Conservation (phyloP, 2,113 vertebrate genomes). For the Henicopernis longicauda region DNA sequence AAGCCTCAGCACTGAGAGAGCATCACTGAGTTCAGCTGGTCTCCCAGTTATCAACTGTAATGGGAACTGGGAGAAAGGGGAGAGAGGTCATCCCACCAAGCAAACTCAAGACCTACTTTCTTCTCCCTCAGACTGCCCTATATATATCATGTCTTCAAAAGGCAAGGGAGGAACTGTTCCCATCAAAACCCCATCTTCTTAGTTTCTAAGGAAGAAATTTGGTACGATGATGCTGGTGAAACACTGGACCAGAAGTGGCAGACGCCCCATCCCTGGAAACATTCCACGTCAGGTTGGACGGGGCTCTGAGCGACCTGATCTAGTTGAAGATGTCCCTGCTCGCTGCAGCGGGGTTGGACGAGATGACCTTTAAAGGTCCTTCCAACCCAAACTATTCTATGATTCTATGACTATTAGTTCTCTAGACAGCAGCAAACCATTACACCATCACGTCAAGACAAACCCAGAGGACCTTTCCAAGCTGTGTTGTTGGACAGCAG, state of each 20-base stretch:
- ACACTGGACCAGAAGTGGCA: rapidly evolving
- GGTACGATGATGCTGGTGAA: neutral
- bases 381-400: neutral
- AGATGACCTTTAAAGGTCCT: neutral
- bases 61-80: rapidly evolving
- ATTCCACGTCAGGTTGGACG: rapidly evolving
- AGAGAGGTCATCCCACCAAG: neutral
- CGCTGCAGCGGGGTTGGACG: rapidly evolving
- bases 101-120: neutral
- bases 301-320: neutral
- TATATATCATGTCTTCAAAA: neutral
- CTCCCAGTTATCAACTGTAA: neutral
- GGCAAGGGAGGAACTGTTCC: neutral
- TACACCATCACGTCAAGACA: rapidly evolving
- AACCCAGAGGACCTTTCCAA: neutral
- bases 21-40: neutral
- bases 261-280: neutral
- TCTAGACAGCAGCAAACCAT: neutral
- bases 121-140: neutral
- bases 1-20: neutral
- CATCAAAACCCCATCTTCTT: neutral
- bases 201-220: neutral
- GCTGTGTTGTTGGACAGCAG: neutral
- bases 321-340: neutral
- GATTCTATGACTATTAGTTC: neutral